A percentile compares a stretch with the other conserved stretches of the same genome.
Conservation (phyloP, 23 tunicate genomes). For the Pegea sp. region DNA sequence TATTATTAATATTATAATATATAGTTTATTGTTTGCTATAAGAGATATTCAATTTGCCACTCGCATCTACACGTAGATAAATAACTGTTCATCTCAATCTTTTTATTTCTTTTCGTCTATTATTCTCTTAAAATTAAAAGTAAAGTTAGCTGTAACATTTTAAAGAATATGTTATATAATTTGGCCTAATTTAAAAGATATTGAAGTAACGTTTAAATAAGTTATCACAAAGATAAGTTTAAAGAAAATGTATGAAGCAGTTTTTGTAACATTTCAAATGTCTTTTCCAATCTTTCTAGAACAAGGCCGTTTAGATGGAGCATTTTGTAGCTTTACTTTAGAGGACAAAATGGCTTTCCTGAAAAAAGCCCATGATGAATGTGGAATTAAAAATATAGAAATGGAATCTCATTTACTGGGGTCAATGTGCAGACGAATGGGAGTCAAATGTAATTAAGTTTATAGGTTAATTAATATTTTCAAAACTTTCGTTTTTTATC, state of each 20-base stretch:
- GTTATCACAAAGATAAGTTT: neutral
- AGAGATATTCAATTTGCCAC: no score
- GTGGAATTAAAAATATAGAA: conserved; percentile 67
- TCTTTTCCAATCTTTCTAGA: conserved; percentile 7
- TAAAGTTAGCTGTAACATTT: neutral
- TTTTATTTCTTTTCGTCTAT: no score
- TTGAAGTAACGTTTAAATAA: neutral
- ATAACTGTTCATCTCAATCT: no score
- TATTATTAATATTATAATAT: no score
- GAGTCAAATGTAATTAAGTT: conserved; percentile 31
- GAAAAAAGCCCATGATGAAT: conserved; percentile 26
- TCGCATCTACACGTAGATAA: no score
- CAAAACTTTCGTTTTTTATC: neutral
- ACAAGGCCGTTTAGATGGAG: conserved; percentile 91
- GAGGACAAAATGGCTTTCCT: conserved; percentile 44
- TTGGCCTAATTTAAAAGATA: neutral
- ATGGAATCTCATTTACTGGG: conserved; percentile 70
- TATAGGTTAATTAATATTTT: neutral
- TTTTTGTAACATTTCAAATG: neutral
- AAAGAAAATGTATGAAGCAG: neutral
- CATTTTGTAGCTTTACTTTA: conserved; percentile 44
- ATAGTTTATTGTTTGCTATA: no score
- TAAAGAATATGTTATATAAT: neutral
- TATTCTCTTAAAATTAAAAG: neutral
- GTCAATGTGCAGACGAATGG: conserved; percentile 38